A percentile compares a stretch with the other conserved stretches of the same genome.
Conservation (phyloP, 1,140 invertebrate genomes). For the Bombyx mandarina region DNA sequence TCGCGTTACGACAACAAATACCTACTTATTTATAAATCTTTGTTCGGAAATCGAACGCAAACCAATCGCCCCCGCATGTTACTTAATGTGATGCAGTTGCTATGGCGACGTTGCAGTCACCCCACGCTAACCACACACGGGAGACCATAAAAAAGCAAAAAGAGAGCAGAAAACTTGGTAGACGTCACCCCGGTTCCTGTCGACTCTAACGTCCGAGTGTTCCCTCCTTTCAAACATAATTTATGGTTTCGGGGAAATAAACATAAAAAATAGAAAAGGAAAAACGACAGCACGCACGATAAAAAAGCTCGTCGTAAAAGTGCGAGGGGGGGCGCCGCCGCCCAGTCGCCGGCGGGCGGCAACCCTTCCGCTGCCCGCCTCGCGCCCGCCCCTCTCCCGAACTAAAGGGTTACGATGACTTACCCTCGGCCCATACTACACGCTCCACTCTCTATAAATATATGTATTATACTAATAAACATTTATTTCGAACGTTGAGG, state of each 20-base stretch:
- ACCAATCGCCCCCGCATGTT: constrained; percentile 34
- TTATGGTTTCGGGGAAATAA: constrained; percentile 70
- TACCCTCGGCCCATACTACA: constrained; percentile 34
- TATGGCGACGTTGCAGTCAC: constrained; percentile 55
- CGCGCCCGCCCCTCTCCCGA: constrained; percentile 30
- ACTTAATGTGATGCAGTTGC: constrained; percentile 63
- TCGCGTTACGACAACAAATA: constrained; percentile 66
- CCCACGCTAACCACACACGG: constrained; percentile 34
- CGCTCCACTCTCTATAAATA: not conserved
- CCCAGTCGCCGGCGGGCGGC: constrained; percentile 41
- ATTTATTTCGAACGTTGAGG: too few species aligned
- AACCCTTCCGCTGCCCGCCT: constrained; percentile 65
- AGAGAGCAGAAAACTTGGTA: constrained; percentile 49
- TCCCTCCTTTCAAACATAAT: constrained; percentile 71
- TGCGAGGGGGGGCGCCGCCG: constrained; percentile 21
- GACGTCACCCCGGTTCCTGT: constrained; percentile 60
- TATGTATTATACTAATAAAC: too few species aligned
- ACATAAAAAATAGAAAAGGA: constrained; percentile 71
- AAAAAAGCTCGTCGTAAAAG: constrained; percentile 55
- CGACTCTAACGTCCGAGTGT: constrained; percentile 62
- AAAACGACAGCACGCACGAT: constrained; percentile 69
- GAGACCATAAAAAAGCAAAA: constrained; percentile 61
- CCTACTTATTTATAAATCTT: constrained; percentile 14
- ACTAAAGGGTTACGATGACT: constrained; percentile 60
- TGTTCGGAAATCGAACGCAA: too few species aligned